These are phyloP conservation scores for Wiebesia pumilae DNA, from an alignment of 1,140 invertebrate genomes.

Conservation along the genomic window DNA sequence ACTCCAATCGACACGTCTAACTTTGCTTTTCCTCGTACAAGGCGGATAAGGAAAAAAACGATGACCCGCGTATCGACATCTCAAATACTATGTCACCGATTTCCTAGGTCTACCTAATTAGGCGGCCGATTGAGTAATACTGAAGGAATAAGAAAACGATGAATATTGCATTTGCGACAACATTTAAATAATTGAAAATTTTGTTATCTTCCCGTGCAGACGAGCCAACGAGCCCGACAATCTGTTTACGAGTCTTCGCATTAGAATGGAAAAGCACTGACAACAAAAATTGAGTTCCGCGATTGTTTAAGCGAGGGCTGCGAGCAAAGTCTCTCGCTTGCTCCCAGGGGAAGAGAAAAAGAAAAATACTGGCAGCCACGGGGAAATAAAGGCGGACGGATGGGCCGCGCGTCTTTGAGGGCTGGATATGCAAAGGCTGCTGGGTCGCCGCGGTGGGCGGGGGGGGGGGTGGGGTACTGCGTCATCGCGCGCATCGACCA, in stretches of 20 bases:
- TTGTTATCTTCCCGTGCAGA: neutral
- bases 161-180: too few relatives aligned
- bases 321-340: neutral
- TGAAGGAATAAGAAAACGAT: neutral
- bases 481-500: conserved; percentile 56
- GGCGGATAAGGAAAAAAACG: neutral
- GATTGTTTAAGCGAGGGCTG: neutral
- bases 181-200: neutral
- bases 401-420: neutral
- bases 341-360: neutral
- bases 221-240: neutral
- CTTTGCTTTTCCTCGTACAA: neutral
- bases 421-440: conserved; percentile 3
- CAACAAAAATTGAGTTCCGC: neutral
- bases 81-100: neutral
- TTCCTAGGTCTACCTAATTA: neutral
- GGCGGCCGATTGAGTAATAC: neutral
- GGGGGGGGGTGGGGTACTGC: conserved; percentile 10
- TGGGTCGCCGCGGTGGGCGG: too few relatives aligned
- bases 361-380: neutral
- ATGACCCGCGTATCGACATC: neutral
- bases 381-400: neutral
- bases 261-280: neutral
- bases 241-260: neutral
- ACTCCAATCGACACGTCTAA: neutral